Conservation (phyloP, 2,888 invertebrate genomes). For the Drosophila formosana region DNA sequence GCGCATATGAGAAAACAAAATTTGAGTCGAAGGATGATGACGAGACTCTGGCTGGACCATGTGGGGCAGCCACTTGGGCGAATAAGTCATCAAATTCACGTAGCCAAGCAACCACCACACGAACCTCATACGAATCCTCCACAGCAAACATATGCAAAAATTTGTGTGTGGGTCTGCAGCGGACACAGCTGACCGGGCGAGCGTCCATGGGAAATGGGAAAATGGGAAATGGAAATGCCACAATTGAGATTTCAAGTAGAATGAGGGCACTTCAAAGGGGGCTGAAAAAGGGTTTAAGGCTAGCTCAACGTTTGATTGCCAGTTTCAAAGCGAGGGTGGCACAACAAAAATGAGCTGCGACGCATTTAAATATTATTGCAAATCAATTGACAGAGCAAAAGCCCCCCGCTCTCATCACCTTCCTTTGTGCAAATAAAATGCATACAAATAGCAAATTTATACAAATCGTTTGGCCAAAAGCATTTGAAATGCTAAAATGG, state of each 20-base stretch:
- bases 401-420: neutral
- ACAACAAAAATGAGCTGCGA: slow-evolving; percentile 62
- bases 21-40: slow-evolving; percentile 47
- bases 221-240: slow-evolving; percentile 52
- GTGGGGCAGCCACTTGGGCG: slow-evolving; percentile 66
- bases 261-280: slow-evolving; percentile 67
- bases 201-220: slow-evolving; percentile 33
- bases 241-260: slow-evolving; percentile 58
- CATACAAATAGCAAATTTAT: slow-evolving; percentile 82
- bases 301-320: slow-evolving; percentile 62
- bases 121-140: slow-evolving; percentile 2
- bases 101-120: slow-evolving; percentile 50
- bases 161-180: slow-evolving; percentile 31
- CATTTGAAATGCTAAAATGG: slow-evolving; percentile 82
- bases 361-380: slow-evolving; percentile 82
- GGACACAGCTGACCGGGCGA: slow-evolving; percentile 61
- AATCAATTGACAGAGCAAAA: slow-evolving; percentile 71
- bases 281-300: slow-evolving; percentile 57
- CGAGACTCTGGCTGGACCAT: slow-evolving; percentile 55
- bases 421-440: slow-evolving; percentile 69
- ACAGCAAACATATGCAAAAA: slow-evolving; percentile 81
- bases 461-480: slow-evolving; percentile 68
- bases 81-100: slow-evolving; percentile 81
- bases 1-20: slow-evolving; percentile 37
- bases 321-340: slow-evolving; percentile 70